Conservation (phyloP, 1,140 invertebrate genomes). For the Aculops lycopersici region DNA sequence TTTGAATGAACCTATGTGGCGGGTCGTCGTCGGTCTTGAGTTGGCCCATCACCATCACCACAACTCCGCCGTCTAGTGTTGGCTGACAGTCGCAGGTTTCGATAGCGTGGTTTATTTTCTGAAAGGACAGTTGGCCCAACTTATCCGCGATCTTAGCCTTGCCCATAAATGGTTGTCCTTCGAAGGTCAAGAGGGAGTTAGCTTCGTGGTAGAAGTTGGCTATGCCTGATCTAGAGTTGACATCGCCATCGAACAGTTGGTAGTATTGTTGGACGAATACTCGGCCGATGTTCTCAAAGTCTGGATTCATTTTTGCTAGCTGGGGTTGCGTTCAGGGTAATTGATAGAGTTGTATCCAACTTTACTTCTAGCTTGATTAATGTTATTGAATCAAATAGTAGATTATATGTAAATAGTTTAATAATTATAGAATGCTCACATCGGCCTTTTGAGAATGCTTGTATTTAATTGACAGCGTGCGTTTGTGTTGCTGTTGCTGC, state of each 20-base stretch:
- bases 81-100: slow-evolving; percentile 77
- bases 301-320: slow-evolving; percentile 36
- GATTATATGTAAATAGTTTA: too few species aligned
- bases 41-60: slow-evolving; percentile 68
- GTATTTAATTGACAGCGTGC: too few species aligned
- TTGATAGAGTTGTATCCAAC: too few species aligned
- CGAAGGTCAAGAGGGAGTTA: slow-evolving; percentile 75
- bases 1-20: slow-evolving; percentile 59
- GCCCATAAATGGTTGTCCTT: slow-evolving; percentile 63
- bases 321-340: too few species aligned
- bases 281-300: slow-evolving; percentile 64
- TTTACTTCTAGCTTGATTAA: too few species aligned
- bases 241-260: slow-evolving; percentile 49
- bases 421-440: too few species aligned
- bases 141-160: slow-evolving; percentile 72
- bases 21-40: slow-evolving; percentile 73
- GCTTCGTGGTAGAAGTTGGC: slow-evolving; percentile 51
- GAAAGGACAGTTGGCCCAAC: slow-evolving; percentile 47
- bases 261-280: slow-evolving; percentile 77
- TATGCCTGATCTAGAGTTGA: slow-evolving; percentile 33
- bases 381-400: too few species aligned
- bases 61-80: slow-evolving; percentile 68
- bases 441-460: too few species aligned
- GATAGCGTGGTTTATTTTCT: slow-evolving; percentile 62
- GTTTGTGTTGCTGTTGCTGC: too few species aligned